These are phyloP conservation scores for Lycaon pictus DNA, from an alignment of 2,113 vertebrate genomes.

Conservation along the genomic window DNA sequence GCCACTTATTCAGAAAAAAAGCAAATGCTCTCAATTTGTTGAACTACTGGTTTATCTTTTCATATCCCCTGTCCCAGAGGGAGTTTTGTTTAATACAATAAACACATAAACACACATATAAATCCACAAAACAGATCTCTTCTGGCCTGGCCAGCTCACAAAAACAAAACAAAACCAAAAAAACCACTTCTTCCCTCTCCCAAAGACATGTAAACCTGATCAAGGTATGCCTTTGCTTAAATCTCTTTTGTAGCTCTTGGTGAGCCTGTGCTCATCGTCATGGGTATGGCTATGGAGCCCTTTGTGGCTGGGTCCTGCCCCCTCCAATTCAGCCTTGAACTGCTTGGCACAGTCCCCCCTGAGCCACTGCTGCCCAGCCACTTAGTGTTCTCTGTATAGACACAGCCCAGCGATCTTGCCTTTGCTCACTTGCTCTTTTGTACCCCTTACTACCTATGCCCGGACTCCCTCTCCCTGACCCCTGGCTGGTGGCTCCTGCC, in stretches of 20 bases:
- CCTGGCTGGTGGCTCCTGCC: background rate
- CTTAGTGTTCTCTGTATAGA: background rate
- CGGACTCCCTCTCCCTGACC: background rate
- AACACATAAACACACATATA: background rate
- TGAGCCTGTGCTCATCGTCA: background rate
- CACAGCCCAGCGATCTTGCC: fast-evolving
- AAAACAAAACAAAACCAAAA: background rate
- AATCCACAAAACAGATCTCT: background rate
- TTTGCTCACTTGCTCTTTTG: background rate
- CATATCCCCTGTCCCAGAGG: background rate
- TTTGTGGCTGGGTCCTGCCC: conserved; percentile 46
- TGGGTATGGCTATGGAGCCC: conserved; percentile 56
- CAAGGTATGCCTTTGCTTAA: background rate
- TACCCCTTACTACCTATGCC: fast-evolving
- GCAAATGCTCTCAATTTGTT: background rate
- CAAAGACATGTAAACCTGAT: background rate
- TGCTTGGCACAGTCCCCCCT: background rate
- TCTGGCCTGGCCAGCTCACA: background rate
- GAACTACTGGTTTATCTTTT: background rate
- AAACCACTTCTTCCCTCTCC: background rate
- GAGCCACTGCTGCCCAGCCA: background rate
- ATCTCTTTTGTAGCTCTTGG: background rate
- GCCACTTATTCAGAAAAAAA: background rate
- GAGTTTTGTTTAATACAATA: background rate
- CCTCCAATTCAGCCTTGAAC: background rate